Base-by-base conservation (phyloP, 2,888 invertebrate species). In the Orthosia cruda region DNA sequence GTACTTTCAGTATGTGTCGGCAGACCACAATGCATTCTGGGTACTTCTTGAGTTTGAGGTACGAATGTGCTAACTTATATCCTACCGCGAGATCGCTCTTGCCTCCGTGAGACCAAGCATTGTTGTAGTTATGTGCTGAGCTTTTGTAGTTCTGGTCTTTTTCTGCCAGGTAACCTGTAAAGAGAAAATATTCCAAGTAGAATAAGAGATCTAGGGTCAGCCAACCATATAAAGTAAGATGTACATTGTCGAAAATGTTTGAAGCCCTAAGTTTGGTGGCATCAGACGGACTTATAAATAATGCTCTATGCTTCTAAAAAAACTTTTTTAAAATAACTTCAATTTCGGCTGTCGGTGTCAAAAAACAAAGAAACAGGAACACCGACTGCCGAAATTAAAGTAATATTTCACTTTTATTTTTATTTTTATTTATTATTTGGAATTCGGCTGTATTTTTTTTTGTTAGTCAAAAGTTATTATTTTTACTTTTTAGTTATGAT, bases 21-120 rank as follows among this genome's bases (percentile, higher is more conserved):
- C 99, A 99, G 0, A 98, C 98, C 85, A 99, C 98, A 77, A 99
- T 99, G 23, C 99, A 99, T 89, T 99, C 99, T 0, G 99, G 99
- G 93, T 98, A 96, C 74, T 97, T 97, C 93, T 99, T 99, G 16
- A 98, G 98, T 92, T 99, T 99, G 94, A 99, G 97, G 89, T 98
- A 98, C 86, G 98, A 98, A 92, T 98, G 99, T 0, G 99, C 99
- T 47, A 99, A 96, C 93, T 99, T 99, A 93, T 98, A 99, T 0
- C 99, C 99, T 55, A 99, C 97, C 0, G 98, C 97, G 0, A 99
- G 98, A 90, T 99, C 99, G 4, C 97, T 97, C 87, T 97, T 98
- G 12, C 98, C 98, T 1, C 98, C 98, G 90, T 98, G 98, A 70
- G 97, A 97, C 99, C 99, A 99, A 0, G 99, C 99, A 85, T 97